phyloP scores from a whole-genome alignment of 2,888 invertebrate genomes.

The Spilosoma lubricipeda region DNA sequence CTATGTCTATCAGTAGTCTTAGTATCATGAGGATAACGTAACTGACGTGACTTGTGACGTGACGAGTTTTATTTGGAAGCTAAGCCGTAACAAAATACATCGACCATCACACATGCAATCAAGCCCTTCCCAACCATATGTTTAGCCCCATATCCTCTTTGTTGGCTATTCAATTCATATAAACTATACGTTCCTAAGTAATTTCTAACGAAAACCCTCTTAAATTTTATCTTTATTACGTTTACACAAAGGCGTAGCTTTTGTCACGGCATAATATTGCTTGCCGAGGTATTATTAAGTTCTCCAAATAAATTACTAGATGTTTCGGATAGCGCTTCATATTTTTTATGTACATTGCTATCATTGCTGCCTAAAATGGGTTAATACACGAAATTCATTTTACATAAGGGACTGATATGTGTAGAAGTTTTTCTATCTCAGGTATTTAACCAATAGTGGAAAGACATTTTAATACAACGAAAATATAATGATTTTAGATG shows the following conservation, averaged over 20 bases:
- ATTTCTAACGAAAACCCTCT: conserved; percentile 49
- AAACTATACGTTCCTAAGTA: conserved; percentile 46
- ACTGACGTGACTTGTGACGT: not conserved
- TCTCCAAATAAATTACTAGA: conserved; percentile 43
- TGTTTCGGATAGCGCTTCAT: conserved; percentile 36
- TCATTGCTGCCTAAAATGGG: conserved; percentile 8
- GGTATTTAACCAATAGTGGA: not conserved
- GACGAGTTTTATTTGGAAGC: not conserved
- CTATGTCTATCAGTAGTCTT: not conserved
- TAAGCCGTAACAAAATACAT: not conserved
- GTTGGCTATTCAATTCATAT: conserved; percentile 42
- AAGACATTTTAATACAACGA: too few relatives aligned
- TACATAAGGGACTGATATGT: not conserved
- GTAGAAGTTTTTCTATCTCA: not conserved
- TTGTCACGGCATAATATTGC: conserved; percentile 43
- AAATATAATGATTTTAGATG: not conserved
- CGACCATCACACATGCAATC: conserved; percentile 13
- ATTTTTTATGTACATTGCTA: conserved; percentile 33
- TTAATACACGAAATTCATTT: not conserved
- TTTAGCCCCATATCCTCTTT: conserved; percentile 31
- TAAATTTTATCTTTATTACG: conserved; percentile 60
- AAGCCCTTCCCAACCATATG: conserved; percentile 22
- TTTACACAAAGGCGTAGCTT: conserved; percentile 51
- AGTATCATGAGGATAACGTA: not conserved
- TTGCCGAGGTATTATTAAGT: conserved; percentile 45